Evolutionary conservation across 2,888 invertebrate genomes (phyloP), one percentile per base, ranked within the genome.

Genomic region (Morpho deidamia): DNA sequence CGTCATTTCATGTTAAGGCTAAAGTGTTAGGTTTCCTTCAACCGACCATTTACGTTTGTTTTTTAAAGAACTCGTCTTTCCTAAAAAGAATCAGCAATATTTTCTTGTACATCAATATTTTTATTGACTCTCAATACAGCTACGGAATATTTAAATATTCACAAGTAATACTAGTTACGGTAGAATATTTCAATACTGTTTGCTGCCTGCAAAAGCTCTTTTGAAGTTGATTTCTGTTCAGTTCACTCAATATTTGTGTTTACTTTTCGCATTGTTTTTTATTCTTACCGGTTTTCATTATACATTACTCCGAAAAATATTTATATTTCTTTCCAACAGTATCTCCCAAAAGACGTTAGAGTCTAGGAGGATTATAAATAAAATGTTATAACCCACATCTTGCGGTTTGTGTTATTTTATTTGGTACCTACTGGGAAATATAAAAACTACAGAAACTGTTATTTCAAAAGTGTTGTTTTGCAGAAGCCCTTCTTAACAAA

Each of bases 241-340:
- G 23, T 23, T 23, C 23, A 4, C 37, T 44, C 5, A 38, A 37
- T 50, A 9, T 8, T 10, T 44, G 33, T 51, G 33, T 12, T 39
- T 44, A 34, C 40, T 34, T 10, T 40, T 12, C 34, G 40, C 40
- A 44, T 51, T 34, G 44, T 37, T 51, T 51, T 44, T 49, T 49
- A 49, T 43, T 49, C n/a, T 48, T 37, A 9, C 45, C 4, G 10
- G 10, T 44, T 23, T 23, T 23, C 5, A 23, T 23, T 23, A 23
- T 23, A 23, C 23, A 5, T 23, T 23, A 23, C 23, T 23, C 23
- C 2, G 4, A 23, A 23, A 3, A 23, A 23, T 23, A 23, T 23
- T 23, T 23, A 23, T 23, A 23, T 23, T 23, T 23, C 23, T 23
- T 23, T 23, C 23, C 23, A 23, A 23, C 23, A 9, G 42, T 7